A percentile compares a stretch with the other conserved stretches of the same genome.
phyloP scores from a whole-genome alignment of 2,113 vertebrate species.

The Crotalus horridus region DNA sequence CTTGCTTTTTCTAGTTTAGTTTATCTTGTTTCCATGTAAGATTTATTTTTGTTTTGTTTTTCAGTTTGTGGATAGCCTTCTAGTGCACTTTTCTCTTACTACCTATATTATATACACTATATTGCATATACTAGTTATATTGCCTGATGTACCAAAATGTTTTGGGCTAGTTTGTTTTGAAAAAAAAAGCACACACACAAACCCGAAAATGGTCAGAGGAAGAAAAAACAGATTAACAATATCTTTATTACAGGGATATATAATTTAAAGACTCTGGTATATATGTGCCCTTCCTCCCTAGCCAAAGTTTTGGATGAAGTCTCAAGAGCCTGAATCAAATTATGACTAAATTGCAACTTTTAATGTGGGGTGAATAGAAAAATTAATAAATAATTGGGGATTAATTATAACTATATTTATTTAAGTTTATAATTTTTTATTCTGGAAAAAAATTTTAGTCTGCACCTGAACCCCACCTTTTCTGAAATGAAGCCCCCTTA shows the following conservation, averaged over 20 bases:
- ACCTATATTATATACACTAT: neutral
- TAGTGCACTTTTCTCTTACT: neutral
- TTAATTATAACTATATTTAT: neutral
- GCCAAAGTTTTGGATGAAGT: neutral
- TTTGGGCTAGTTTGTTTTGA: neutral
- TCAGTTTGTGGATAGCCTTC: neutral
- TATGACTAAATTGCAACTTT: neutral
- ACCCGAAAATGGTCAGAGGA: neutral
- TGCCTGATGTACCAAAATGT: neutral
- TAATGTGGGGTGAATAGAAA: neutral
- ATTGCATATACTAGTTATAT: neutral
- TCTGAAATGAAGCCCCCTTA: neutral
- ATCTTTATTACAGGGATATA: neutral
- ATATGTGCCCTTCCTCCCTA: neutral
- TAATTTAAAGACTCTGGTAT: neutral
- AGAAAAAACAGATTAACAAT: neutral
- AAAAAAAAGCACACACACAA: neutral
- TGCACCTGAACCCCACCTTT: neutral
- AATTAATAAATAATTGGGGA: neutral
- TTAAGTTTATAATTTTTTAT: neutral
- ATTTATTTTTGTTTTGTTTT: neutral
- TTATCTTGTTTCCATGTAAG: neutral
- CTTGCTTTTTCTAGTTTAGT: neutral
- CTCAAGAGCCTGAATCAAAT: neutral
- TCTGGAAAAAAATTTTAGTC: neutral